Evolutionary conservation across 1,140 invertebrate species (phyloP), one percentile per base, ranked within the genome.

Genomic region (Brachionus calyciflorus): DNA sequence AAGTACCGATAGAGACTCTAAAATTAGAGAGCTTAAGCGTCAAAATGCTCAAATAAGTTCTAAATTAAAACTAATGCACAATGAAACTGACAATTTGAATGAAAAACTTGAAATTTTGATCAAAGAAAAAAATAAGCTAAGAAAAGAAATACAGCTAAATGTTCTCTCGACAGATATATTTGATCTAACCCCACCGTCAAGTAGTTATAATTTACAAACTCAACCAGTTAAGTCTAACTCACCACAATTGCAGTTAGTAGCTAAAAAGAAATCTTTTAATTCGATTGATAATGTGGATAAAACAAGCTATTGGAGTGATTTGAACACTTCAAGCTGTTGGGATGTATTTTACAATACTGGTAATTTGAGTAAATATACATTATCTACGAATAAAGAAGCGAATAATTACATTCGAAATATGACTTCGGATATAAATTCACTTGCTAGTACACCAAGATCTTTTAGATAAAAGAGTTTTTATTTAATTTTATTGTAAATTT

Each of bases 401-500:
- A 60, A 60, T 21, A 60, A 60, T 60, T 60, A 60, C 17, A 60
- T 60, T 1, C 30, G 30, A 17, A 60, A 60, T 60, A 60, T 60
- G 55, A 60, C 55, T 60, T 33, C 55, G 14, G 55, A 60, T 21
- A 65, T 65, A 24, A 44, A 65, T 44, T 65, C 60, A 24, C 24
- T 65, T 14, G 17, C 33, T 44, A 65, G 30, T 44, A 65, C 60
- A 26, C 60, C 60, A 12, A 65, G 60, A 26, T 65, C 60, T 6
- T 65, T 65, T 65, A 65, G 60, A 65, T 65, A 65, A 44, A 21
- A n/a, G n/a, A n/a, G n/a, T n/a, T n/a, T n/a, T n/a, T n/a, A n/a
- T n/a, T n/a, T n/a, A n/a, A n/a, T n/a, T n/a, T n/a, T n/a, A n/a
- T n/a, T n/a, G n/a, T n/a, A n/a, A n/a, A n/a, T n/a, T n/a, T n/a